Conservation (phyloP, 2,797 vertebrate genomes). For the Hozukius guyotensis region DNA sequence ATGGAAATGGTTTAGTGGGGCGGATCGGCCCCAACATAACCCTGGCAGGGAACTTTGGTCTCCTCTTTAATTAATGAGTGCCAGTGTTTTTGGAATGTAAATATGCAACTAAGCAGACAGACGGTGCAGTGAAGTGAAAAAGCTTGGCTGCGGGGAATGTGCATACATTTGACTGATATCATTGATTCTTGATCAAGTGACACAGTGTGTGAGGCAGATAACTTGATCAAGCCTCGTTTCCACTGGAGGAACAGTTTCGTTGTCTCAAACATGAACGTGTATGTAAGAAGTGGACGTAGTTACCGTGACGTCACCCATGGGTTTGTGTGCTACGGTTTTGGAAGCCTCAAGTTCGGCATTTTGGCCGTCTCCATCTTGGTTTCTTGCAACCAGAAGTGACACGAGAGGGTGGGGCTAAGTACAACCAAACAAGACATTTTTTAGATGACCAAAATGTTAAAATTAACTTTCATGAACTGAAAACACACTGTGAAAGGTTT, state of each 20-base stretch:
- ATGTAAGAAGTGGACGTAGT: no score
- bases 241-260: background rate
- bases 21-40: slow-evolving; percentile 61
- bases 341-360: no score
- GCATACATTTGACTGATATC: slow-evolving; percentile 55
- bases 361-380: no score
- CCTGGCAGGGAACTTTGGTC: slow-evolving; percentile 68
- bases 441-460: no score
- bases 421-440: no score
- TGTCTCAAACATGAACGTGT: background rate
- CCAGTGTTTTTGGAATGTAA: slow-evolving; percentile 68
- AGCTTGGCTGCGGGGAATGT: slow-evolving; percentile 37
- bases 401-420: no score
- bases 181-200: slow-evolving; percentile 24
- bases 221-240: slow-evolving; percentile 14
- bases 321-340: no score
- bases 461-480: no score
- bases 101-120: slow-evolving; percentile 62
- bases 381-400: no score
- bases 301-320: no score
- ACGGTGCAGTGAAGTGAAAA: slow-evolving; percentile 52
- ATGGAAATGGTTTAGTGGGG: slow-evolving; percentile 77
- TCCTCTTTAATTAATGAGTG: slow-evolving; percentile 77
- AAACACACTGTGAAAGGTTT: no score
- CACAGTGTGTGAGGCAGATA: slow-evolving; percentile 26